Evolutionary conservation across 2,797 vertebrate genomes (phyloP).

Genomic region (Lutjanus campechanus): DNA sequence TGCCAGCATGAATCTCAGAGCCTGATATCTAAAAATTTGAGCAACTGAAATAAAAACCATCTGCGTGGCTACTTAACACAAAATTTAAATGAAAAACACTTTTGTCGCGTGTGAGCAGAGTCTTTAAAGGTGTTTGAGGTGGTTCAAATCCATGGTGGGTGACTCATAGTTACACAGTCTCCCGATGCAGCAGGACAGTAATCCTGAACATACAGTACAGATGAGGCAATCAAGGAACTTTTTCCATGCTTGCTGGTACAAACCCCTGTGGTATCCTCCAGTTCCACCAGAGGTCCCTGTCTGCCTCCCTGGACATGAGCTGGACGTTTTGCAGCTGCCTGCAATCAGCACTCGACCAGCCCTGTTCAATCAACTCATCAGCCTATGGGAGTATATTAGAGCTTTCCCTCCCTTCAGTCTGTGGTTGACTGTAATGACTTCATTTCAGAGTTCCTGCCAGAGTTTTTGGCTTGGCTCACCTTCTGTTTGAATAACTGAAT

Average conservation of each 20-base stretch:
- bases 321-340: neutral
- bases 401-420: neutral
- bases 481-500: neutral
- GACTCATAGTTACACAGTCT: neutral
- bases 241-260: neutral
- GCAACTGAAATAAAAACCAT: neutral
- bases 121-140: neutral
- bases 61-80: neutral
- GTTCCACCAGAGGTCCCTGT: neutral
- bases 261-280: neutral
- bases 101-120: neutral
- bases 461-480: neutral
- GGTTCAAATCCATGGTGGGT: neutral
- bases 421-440: neutral
- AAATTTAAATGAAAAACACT: neutral
- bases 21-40: neutral
- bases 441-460: neutral
- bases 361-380: neutral
- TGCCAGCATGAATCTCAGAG: too few relatives aligned
- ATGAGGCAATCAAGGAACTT: neutral
- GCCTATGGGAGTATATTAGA: neutral
- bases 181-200: neutral
- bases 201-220: neutral
- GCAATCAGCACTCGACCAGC: neutral
- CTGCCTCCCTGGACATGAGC: neutral